Evolutionary conservation across 2,113 vertebrate genomes (phyloP).

Genomic region (Varanus komodoensis): DNA sequence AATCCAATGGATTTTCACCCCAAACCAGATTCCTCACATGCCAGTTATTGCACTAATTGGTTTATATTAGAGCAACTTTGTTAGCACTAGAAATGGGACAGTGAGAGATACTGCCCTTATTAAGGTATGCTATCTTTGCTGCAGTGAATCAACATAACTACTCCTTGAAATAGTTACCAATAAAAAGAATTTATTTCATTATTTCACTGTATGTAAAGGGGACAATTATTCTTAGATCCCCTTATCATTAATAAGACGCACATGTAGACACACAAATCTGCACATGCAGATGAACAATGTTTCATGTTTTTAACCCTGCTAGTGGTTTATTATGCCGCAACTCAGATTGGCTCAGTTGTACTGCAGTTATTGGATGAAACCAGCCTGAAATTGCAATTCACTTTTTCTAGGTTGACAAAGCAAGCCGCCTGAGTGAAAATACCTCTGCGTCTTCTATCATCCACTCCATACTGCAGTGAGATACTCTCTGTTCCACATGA

Average conservation of each 20-base stretch:
- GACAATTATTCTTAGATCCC: neutral
- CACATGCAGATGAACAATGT: neutral
- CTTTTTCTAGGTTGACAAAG: neutral
- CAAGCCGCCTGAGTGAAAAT: slow-evolving; percentile 35
- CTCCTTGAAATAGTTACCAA: no score
- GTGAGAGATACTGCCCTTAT: no score
- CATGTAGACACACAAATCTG: no score
- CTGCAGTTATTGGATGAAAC: neutral
- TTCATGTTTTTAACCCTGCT: neutral
- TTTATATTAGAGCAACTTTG: no score
- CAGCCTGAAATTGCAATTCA: neutral
- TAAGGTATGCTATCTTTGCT: no score
- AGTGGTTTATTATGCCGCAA: neutral
- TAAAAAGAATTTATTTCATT: neutral
- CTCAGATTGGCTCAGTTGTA: neutral
- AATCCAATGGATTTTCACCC: no score
- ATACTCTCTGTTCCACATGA: slow-evolving; percentile 59
- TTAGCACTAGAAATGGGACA: no score
- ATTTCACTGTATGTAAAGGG: neutral
- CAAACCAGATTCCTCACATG: no score
- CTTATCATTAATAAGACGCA: neutral
- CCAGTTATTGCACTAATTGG: no score
- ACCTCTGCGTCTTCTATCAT: slow-evolving; percentile 35
- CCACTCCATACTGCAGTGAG: slow-evolving; percentile 58
- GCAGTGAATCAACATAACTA: no score